Percentiles rank a stretch among this genome's conserved stretches.
phyloP scores from a whole-genome alignment of 2,113 vertebrate genomes.

The Rhynchomys soricoides region DNA sequence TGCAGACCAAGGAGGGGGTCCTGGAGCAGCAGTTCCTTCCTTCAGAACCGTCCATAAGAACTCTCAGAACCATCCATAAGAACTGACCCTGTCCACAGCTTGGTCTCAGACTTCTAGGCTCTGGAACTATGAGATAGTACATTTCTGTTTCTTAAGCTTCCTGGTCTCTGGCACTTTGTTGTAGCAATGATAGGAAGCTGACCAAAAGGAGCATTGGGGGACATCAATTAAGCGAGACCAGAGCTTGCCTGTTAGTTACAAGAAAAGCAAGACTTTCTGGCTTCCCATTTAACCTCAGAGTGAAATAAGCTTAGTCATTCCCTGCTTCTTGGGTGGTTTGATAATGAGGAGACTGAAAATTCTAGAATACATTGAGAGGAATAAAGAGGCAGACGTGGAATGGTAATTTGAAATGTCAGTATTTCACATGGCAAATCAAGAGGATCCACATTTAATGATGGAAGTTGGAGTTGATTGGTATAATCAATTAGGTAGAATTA shows the following conservation, averaged over 20 bases:
- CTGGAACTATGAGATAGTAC: not conserved
- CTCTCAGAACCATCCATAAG: not conserved
- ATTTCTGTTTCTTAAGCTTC: not conserved
- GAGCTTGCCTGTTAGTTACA: not conserved
- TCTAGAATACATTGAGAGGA: not conserved
- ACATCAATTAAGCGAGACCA: not conserved
- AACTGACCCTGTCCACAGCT: not conserved
- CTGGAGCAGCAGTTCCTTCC: not conserved
- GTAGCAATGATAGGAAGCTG: not conserved
- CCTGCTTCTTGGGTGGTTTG: not conserved
- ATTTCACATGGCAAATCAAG: not conserved
- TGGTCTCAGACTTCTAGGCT: not conserved
- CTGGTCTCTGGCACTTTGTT: not conserved
- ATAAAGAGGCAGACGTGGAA: not conserved
- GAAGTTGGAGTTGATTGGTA: not conserved
- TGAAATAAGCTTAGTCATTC: not conserved
- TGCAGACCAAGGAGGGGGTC: no score
- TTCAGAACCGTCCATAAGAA: not conserved
- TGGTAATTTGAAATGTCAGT: slow-evolving; percentile 13
- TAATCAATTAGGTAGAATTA: slow-evolving; percentile 51
- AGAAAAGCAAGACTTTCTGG: not conserved
- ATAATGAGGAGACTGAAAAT: not conserved
- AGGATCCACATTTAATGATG: slow-evolving; percentile 2
- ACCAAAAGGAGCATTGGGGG: not conserved
- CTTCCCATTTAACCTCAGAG: slow-evolving; percentile 8